phyloP scores from a whole-genome alignment of 2,888 invertebrate genomes.

The Portevinia maculata region DNA sequence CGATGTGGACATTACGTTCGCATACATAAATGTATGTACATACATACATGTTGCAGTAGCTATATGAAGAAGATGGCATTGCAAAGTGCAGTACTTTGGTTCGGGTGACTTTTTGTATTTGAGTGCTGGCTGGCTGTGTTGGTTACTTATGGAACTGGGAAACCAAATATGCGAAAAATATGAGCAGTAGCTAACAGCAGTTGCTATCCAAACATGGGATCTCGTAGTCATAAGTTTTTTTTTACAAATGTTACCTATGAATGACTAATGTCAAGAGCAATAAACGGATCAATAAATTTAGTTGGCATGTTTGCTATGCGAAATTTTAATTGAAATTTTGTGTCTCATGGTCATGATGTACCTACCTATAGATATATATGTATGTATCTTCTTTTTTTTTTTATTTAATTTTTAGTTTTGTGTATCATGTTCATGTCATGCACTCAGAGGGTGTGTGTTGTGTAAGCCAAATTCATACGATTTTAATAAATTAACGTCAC shows the following conservation, averaged over 20 bases:
- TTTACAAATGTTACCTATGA: background rate
- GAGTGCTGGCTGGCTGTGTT: constrained; percentile 10
- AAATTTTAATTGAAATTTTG: background rate
- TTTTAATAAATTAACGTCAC: background rate
- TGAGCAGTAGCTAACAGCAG: constrained; percentile 50
- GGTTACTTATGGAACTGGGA: constrained; percentile 33
- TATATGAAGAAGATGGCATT: constrained; percentile 27
- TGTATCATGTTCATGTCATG: background rate
- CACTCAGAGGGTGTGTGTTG: background rate
- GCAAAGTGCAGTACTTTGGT: constrained; percentile 26
- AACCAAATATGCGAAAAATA: constrained; percentile 57
- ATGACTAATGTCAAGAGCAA: constrained; percentile 20
- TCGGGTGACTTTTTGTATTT: background rate
- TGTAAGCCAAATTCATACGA: background rate
- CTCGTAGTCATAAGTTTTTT: constrained; percentile 23
- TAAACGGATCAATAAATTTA: constrained; percentile 20
- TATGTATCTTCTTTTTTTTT: background rate
- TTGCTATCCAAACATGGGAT: constrained; percentile 41
- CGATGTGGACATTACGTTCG: constrained; percentile 43
- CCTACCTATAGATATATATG: background rate
- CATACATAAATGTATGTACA: too few relatives aligned
- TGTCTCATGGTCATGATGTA: too few relatives aligned
- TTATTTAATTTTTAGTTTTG: background rate
- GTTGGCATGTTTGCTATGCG: background rate
- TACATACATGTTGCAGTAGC: constrained; percentile 28